These are phyloP conservation scores for Ctenopoma kingsleyae DNA, from an alignment of 2,797 vertebrate species.

Conservation along the genomic window DNA sequence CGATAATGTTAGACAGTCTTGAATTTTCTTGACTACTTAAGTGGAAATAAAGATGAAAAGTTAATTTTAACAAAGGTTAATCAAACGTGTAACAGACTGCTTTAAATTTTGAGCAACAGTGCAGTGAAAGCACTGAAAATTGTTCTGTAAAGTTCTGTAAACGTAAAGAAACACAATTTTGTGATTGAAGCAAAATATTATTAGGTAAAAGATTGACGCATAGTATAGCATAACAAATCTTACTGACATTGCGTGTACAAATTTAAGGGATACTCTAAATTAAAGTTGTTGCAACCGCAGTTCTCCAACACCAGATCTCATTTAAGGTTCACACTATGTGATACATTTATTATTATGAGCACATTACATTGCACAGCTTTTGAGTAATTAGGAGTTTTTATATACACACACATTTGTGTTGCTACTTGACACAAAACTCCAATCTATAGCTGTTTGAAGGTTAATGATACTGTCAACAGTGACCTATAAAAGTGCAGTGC, in stretches of 20 bases:
- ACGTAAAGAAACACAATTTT: too few species aligned
- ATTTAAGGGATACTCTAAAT: not conserved
- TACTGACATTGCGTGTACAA: not conserved
- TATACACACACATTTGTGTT: not conserved
- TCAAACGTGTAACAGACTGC: not conserved
- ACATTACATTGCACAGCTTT: too few species aligned
- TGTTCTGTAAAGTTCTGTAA: too few species aligned
- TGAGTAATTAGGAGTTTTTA: not conserved
- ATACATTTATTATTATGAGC: not conserved
- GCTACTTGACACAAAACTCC: conserved; percentile 4
- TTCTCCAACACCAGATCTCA: not conserved
- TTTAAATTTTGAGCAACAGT: too few species aligned
- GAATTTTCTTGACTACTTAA: not conserved
- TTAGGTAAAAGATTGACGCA: too few species aligned
- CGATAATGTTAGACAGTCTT: not conserved
- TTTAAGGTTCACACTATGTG: not conserved
- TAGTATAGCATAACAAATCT: too few species aligned
- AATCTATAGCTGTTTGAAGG: conserved; percentile 24
- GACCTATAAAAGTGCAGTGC: conserved; percentile 21
- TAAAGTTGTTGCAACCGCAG: not conserved
- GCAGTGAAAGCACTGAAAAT: too few species aligned
- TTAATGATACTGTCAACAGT: conserved; percentile 31
- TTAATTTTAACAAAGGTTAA: not conserved
- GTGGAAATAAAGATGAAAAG: not conserved
- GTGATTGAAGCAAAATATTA: too few species aligned